Conservation (phyloP, 2,888 invertebrate species). For the Drosophila cognata region DNA sequence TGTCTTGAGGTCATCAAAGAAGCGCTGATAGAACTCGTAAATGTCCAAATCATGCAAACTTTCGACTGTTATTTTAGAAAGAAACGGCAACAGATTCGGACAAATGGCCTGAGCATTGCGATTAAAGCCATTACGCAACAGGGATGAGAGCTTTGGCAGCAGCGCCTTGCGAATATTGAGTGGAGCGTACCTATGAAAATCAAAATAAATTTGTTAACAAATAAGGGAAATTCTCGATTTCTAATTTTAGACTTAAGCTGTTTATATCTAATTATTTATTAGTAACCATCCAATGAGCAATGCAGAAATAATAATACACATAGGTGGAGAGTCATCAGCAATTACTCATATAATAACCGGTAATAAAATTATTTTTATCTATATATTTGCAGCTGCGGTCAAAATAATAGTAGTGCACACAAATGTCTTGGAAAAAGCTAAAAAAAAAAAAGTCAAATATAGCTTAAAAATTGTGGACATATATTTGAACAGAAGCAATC, state of each 20-base stretch:
- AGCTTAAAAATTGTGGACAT: no score
- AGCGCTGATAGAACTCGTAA: constrained; percentile 87
- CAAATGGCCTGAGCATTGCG: constrained; percentile 91
- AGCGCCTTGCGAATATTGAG: constrained; percentile 91
- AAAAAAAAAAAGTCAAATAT: no score
- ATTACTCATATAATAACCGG: background rate
- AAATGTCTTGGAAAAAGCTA: no score
- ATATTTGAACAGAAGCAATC: no score
- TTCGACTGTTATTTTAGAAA: constrained; percentile 87
- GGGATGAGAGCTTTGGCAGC: constrained; percentile 89
- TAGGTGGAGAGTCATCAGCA: background rate
- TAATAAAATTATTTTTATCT: background rate
- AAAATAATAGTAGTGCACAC: background rate
- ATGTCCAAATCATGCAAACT: constrained; percentile 67
- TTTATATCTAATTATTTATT: background rate
- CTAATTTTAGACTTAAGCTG: background rate
- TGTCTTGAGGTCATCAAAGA: constrained; percentile 89
- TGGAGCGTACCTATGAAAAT: constrained; percentile 82
- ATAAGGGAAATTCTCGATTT: background rate
- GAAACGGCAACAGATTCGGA: constrained; percentile 90
- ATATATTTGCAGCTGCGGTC: background rate
- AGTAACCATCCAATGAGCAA: background rate
- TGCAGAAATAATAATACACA: background rate
- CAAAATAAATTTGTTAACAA: background rate
- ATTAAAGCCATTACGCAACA: constrained; percentile 90